Evolutionary conservation across 2,113 vertebrate genomes (phyloP).

Genomic region (Muntiacus reevesi): DNA sequence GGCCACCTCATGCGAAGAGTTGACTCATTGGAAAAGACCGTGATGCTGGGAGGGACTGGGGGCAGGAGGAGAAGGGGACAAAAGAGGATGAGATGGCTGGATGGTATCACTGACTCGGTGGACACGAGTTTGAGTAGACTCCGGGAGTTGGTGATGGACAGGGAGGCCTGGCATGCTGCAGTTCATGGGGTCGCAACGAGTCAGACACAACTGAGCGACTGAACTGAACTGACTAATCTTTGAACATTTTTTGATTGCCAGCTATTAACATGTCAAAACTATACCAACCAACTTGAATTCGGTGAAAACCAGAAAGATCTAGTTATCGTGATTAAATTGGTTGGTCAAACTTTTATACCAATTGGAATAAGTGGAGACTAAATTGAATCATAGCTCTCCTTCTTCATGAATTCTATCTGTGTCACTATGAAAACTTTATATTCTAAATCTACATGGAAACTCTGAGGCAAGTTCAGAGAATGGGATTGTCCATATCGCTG

Average conservation of each 20-base stretch:
- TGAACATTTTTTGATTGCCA: neutral
- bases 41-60: too few species aligned
- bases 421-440: conserved; percentile 31
- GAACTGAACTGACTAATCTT: neutral
- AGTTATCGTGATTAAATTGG: neutral
- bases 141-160: too few species aligned
- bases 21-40: too few species aligned
- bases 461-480: neutral
- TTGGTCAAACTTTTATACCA: neutral
- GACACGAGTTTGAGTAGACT: too few species aligned
- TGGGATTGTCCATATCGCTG: neutral
- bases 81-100: too few species aligned
- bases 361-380: conserved; percentile 1
- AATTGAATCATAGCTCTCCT: neutral
- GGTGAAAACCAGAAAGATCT: conserved; percentile 21
- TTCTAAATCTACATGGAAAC: conserved; percentile 17
- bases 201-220: too few species aligned
- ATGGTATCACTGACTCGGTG: too few species aligned
- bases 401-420: conserved; percentile 14
- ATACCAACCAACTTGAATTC: neutral
- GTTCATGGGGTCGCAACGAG: too few species aligned
- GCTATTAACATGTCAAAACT: conserved; percentile 15
- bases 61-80: too few species aligned
- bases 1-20: too few species aligned
- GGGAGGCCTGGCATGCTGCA: too few species aligned